Base-by-base conservation (phyloP, 2,113 vertebrate species). In the Oplegnathus fasciatus region DNA sequence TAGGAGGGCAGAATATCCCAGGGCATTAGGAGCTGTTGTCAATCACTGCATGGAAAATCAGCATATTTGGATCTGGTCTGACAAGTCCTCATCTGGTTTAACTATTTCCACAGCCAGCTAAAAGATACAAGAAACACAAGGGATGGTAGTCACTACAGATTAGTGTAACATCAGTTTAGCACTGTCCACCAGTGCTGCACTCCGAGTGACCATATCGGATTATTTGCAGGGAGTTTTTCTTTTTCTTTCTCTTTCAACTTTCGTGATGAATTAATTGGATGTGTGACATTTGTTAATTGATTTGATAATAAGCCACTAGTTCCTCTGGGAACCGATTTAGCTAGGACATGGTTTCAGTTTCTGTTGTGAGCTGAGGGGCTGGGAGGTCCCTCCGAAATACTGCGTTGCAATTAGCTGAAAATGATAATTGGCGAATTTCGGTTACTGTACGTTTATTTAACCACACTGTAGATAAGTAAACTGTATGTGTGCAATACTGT, bases 1-100 rank as follows among this genome's bases (percentile, higher is more conserved):
- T 71, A 75, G 87, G 78, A 82, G 71, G 80, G 82, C 71, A 52
- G 86, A 92, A 75, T 86, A 86, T 92, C 88, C 84, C 11, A 11
- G 57, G 78, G 90, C 86, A 85, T 88, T 83, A 78, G 62, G 70
- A 80, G 69, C 82, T 86, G 83, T 86, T 94, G 94, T 91, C 94
- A 93, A 85, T 95, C 92, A 87, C 62, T 37, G 76, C 75, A 37
- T 3, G 42, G 76, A 78, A 86, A 91, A 93, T 88, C 87, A 75
- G 75, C 64, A 55, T 71, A 87, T 90, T 88, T 52, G 80, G 67
- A 90, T 88, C 80, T 82, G 67, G 75, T 82, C 86, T 88, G 86
- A 91, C 88, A 88, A 88, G 58, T 77, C 62, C 54, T 83, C 72
- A 84, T 81, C 64, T 65, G 62, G 62, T 83, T 69, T 22, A 34